These are phyloP conservation scores for Macroglossus sobrinus DNA, from an alignment of 2,113 vertebrate genomes.

Conservation along the genomic window DNA sequence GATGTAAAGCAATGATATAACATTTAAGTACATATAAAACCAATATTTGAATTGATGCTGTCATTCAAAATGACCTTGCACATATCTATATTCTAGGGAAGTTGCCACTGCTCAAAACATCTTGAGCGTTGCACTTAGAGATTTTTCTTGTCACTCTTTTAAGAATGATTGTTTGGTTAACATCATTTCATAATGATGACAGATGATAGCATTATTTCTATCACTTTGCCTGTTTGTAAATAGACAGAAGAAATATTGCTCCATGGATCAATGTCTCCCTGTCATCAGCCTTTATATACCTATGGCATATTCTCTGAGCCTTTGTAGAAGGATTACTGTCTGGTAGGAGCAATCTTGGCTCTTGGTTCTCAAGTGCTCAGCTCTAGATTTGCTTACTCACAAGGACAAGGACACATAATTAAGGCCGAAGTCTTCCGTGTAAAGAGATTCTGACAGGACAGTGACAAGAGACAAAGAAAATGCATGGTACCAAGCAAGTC, in stretches of 20 bases:
- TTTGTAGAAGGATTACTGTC: not conserved
- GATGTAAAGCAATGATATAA: not conserved
- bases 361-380: not conserved
- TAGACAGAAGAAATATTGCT: not conserved
- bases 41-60: not conserved
- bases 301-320: not conserved
- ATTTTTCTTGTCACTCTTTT: not conserved
- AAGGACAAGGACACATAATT: not conserved
- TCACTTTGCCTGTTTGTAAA: not conserved
- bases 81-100: slow-evolving; percentile 17
- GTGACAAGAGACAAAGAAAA: slow-evolving; percentile 34
- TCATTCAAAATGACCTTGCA: slow-evolving; percentile 30
- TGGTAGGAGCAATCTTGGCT: not conserved
- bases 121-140: not conserved
- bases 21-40: not conserved
- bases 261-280: not conserved
- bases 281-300: not conserved
- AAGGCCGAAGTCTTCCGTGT: slow-evolving; percentile 32
- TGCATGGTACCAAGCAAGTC: not conserved
- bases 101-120: not conserved
- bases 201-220: not conserved
- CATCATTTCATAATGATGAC: not conserved
- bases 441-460: slow-evolving; percentile 45
- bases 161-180: not conserved
- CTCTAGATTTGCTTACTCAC: not conserved